Base-by-base conservation (phyloP, 1,140 invertebrate genomes). In the Ceratitis capitata region DNA sequence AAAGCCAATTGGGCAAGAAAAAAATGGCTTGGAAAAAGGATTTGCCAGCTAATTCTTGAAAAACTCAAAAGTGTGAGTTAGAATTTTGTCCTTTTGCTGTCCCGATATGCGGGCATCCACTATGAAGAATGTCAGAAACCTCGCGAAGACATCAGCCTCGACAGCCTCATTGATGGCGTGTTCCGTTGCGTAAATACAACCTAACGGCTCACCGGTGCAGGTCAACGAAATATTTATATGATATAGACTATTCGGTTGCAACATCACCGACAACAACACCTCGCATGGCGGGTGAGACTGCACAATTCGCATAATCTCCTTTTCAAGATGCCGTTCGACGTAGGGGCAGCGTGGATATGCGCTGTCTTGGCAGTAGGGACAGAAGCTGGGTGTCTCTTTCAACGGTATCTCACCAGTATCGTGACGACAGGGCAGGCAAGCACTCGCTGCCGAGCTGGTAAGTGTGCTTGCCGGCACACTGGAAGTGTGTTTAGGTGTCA, bases 101-200 rank as follows among this genome's bases (percentile, higher is more conserved):
- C n/a, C n/a, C n/a, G n/a, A n/a, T n/a, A n/a, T n/a, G n/a, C n/a
- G n/a, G n/a, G n/a, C n/a, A n/a, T n/a, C n/a, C n/a, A n/a, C n/a
- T n/a, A n/a, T n/a, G n/a, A 87, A 88, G 49, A 88, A 91, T 47
- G 89, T 91, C 9, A 87, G 84, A 47, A 91, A 87, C 7, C 87
- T 12, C 19, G 87, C 85, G 19, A 91, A 89, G 3, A 91, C 19
- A n/a, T n/a, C n/a, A n/a, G n/a, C n/a, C n/a, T n/a, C n/a, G n/a
- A n/a, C n/a, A n/a, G n/a, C n/a, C n/a, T n/a, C n/a, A n/a, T n/a
- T n/a, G n/a, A n/a, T n/a, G n/a, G n/a, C n/a, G n/a, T n/a, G n/a
- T n/a, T n/a, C n/a, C n/a, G n/a, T n/a, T n/a, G n/a, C n/a, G n/a
- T n/a, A n/a, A n/a, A n/a, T n/a, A n/a, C n/a, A 89, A 14, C 89